Conservation (phyloP, 1,140 invertebrate species). For the Pygmarrhopalites habei region DNA sequence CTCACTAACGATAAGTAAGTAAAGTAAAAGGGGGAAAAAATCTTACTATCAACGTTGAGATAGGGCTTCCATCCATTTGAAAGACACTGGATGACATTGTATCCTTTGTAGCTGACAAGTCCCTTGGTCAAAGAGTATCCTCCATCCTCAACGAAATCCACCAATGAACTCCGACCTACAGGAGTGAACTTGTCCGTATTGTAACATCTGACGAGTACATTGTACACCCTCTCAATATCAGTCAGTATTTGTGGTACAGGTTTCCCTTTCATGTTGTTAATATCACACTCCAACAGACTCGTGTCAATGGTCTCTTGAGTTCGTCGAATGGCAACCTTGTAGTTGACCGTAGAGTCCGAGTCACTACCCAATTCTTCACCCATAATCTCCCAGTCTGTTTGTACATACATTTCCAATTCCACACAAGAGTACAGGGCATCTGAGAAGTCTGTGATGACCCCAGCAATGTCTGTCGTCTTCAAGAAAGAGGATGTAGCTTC, state of each 20-base stretch:
- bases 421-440: too few relatives aligned
- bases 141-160: background rate
- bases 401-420: too few relatives aligned
- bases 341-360: too few relatives aligned
- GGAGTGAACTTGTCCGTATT: constrained; percentile 5
- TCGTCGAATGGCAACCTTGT: background rate
- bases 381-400: too few relatives aligned
- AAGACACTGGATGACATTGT: constrained; percentile 6
- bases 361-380: too few relatives aligned
- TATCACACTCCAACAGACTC: background rate
- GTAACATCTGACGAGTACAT: constrained; percentile 2
- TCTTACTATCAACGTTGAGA: constrained; percentile 19
- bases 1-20: too few relatives aligned
- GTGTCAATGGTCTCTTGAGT: constrained; percentile 13
- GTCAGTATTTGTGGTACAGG: background rate
- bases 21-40: too few relatives aligned
- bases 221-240: constrained; percentile 13
- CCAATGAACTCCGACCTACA: background rate
- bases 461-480: too few relatives aligned
- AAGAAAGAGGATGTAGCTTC: too few relatives aligned
- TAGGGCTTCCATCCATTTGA: constrained; percentile 16
- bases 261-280: constrained; percentile 9
- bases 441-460: too few relatives aligned
- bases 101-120: constrained; percentile 12
- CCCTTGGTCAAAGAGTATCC: constrained; percentile 3